A percentile compares a stretch with the other conserved stretches of the same genome.
Evolutionary conservation across 2,888 invertebrate species (phyloP).

Genomic region (Hyppa rectilinea): DNA sequence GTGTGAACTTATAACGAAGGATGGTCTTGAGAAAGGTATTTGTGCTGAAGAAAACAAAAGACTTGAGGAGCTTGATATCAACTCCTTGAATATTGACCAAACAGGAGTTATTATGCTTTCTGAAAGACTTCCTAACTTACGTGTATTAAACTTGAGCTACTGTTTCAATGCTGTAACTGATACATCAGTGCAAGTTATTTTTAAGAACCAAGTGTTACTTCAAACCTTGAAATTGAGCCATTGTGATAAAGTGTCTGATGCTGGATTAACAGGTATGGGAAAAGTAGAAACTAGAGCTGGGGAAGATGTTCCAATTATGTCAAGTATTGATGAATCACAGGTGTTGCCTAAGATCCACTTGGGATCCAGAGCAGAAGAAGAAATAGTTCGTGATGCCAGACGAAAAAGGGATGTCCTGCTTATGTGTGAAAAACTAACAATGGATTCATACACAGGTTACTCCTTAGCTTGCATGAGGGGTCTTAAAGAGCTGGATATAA

Average conservation of each 20-base stretch:
- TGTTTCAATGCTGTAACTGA: slow-evolving; percentile 94
- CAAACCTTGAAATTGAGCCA: slow-evolving; percentile 92
- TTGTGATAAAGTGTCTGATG: slow-evolving; percentile 93
- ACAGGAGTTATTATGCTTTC: slow-evolving; percentile 91
- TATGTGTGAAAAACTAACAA: slow-evolving; percentile 90
- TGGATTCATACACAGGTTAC: slow-evolving; percentile 85
- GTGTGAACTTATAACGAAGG: slow-evolving; percentile 92
- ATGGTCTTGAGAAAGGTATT: slow-evolving; percentile 91
- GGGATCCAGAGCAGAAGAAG: slow-evolving; percentile 92
- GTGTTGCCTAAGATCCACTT: slow-evolving; percentile 88
- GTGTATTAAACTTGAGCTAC: slow-evolving; percentile 91
- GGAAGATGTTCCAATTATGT: slow-evolving; percentile 80
- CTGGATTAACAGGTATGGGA: slow-evolving; percentile 93
- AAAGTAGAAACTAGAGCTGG: slow-evolving; percentile 80
- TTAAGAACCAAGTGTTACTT: slow-evolving; percentile 91
- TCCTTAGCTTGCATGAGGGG: slow-evolving; percentile 90
- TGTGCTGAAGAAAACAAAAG: slow-evolving; percentile 87
- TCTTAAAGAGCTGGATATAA: slow-evolving; percentile 91
- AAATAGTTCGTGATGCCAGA: slow-evolving; percentile 92
- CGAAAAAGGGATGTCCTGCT: slow-evolving; percentile 92
- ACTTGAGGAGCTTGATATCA: slow-evolving; percentile 90
- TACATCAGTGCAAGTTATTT: slow-evolving; percentile 92
- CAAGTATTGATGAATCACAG: slow-evolving; percentile 75
- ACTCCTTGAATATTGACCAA: slow-evolving; percentile 92
- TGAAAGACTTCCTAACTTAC: slow-evolving; percentile 90